Base-by-base conservation (phyloP, 2,888 invertebrate genomes). In the Acanthosoma haemorrhoidale region DNA sequence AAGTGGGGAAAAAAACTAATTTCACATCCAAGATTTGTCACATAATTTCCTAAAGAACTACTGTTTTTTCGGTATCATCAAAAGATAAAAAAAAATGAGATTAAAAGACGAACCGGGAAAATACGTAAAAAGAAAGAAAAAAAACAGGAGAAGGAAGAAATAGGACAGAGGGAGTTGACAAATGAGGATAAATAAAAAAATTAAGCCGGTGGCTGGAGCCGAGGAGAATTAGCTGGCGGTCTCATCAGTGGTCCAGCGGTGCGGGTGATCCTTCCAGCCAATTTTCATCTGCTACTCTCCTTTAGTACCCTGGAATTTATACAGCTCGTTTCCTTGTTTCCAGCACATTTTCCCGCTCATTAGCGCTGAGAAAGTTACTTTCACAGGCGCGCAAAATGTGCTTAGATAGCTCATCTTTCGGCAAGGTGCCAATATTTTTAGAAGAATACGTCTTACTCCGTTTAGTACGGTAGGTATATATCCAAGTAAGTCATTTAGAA, bases 171-270 rank as follows among this genome's bases (percentile, higher is more conserved):
- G 51, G 25, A 51, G 51, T 51, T 51, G 51, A 51, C 51, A 51
- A 51, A 51, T 25, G 51, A 51, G 51, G 13, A 51, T 21, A 51
- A 51, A 51, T 51, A 51, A 51, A 51, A n/a, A 51, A 51, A 51
- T 51, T 51, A 51, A 51, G 51, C 51, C 29, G 25, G 13, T 21
- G 29, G 51, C 51, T 51, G 51, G n/a, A n/a, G n/a, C n/a, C n/a
- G n/a, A n/a, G n/a, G n/a, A n/a, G n/a, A 25, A 51, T 51, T 51
- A 51, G 51, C 51, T 25, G 0, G n/a, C n/a, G n/a, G 13, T 8
- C 51, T 51, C 51, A 51, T 51, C 51, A 51, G 51, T 13, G 18
- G 25, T 51, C 51, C 25, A n/a, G n/a, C n/a, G n/a, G n/a, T n/a
- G n/a, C n/a, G n/a, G n/a, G n/a, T n/a, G n/a, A n/a, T n/a, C n/a